Evolutionary conservation across 2,888 invertebrate species (phyloP).

Genomic region (Drosophila austrosaltans): DNA sequence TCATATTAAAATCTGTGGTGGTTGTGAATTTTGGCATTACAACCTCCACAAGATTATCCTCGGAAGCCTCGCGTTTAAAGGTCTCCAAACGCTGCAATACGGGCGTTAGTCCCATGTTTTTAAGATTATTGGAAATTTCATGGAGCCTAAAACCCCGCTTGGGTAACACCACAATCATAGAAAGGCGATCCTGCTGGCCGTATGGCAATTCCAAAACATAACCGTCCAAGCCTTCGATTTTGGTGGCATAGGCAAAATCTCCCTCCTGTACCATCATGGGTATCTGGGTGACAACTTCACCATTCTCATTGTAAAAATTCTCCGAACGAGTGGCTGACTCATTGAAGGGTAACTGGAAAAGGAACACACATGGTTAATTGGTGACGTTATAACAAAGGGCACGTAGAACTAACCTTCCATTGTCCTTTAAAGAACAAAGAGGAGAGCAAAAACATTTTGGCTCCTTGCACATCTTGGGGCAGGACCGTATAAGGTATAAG

Average conservation of each 20-base stretch:
- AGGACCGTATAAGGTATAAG: conserved; percentile 88
- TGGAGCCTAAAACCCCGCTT: conserved; percentile 83
- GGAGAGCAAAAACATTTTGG: conserved; percentile 88
- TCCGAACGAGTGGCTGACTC: conserved; percentile 85
- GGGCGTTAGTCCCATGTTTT: conserved; percentile 83
- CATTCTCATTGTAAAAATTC: conserved; percentile 86
- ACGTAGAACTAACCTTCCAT: conserved; percentile 85
- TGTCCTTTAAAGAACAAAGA: conserved; percentile 89
- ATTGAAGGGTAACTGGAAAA: conserved; percentile 86
- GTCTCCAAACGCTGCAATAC: conserved; percentile 84
- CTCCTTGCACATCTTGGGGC: conserved; percentile 84
- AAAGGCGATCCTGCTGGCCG: conserved; percentile 86
- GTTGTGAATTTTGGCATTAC: conserved; percentile 87
- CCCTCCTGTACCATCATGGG: conserved; percentile 90
- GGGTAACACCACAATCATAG: conserved; percentile 88
- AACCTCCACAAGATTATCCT: conserved; percentile 87
- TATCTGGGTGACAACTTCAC: conserved; percentile 85
- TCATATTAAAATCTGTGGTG: conserved; percentile 86
- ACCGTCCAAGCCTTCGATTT: conserved; percentile 85
- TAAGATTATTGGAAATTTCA: conserved; percentile 85
- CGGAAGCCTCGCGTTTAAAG: conserved; percentile 48
- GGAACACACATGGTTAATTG: not conserved
- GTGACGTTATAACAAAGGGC: not conserved
- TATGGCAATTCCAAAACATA: conserved; percentile 89
- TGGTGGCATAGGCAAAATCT: conserved; percentile 85